Base-by-base conservation (phyloP, 2,797 vertebrate genomes). In the Phaenicophaeus curvirostris region DNA sequence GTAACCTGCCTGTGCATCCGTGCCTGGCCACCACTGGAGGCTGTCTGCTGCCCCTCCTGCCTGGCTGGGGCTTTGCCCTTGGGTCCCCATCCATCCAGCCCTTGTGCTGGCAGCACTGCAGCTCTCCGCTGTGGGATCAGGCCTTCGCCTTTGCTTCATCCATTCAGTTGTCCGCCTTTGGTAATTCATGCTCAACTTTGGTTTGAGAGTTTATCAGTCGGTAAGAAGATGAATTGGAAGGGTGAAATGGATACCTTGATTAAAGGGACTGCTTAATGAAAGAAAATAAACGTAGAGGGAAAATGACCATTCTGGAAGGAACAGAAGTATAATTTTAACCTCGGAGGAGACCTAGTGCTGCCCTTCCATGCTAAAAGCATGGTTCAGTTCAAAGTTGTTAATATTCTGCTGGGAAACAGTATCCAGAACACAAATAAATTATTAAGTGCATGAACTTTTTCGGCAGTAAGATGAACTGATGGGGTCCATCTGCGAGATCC, bases 381-480 rank as follows among this genome's bases (percentile, higher is more conserved):
- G 98, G 98, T 98, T 98, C 98, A 99, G 98, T 99, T 99, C 98
- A 99, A 98, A 99, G 99, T 99, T 99, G 98, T 99, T 99, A 99
- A 99, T 99, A 99, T 99, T 99, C 99, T 99, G 98, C 98, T 98
- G 98, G 98, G 99, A 99, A 99, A 99, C 98, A 98, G 98, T 98
- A 99, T 99, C 99, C 99, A 99, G 98, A 99, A 98, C 98, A 98
- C 99, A 99, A 98, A 99, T 99, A 99, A 99, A 99, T 99, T 99
- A 99, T 99, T 99, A 99, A 99, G 99, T 97, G 98, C 98, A 98
- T 99, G 99, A 99, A 99, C 99, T 99, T 99, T 99, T 99, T 99
- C 98, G 98, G 98, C 98, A 99, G 99, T 99, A 99, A 99, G 99
- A 99, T 99, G 99, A 99, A 99, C 99, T 99, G 99, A 99, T 99